phyloP scores from a whole-genome alignment of 2,888 invertebrate species.

The Muscina levida region DNA sequence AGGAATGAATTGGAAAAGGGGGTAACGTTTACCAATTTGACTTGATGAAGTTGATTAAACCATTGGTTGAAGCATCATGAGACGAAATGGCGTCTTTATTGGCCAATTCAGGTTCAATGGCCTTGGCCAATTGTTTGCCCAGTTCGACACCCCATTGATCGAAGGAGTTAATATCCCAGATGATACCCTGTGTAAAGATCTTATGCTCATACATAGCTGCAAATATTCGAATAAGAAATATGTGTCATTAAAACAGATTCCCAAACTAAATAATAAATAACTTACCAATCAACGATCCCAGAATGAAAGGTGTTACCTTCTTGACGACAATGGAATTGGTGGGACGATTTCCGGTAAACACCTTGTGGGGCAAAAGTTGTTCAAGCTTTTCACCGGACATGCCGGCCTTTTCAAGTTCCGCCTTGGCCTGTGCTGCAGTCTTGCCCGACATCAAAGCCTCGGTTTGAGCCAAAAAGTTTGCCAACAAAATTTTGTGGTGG shows the following conservation, averaged over 20 bases:
- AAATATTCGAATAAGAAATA: constrained; percentile 35
- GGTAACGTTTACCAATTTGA: constrained; percentile 80
- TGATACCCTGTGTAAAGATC: constrained; percentile 98
- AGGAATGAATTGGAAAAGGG: background rate
- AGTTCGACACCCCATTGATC: constrained; percentile 99
- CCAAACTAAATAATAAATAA: constrained; percentile 24
- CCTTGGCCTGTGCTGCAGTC: constrained; percentile 83
- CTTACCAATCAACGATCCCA: constrained; percentile 95
- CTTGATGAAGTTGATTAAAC: constrained; percentile 97
- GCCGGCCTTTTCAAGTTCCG: constrained; percentile 90
- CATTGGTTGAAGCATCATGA: constrained; percentile 98
- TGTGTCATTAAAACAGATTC: background rate
- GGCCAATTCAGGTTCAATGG: constrained; percentile 96
- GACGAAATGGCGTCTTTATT: constrained; percentile 83
- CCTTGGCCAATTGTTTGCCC: constrained; percentile 98
- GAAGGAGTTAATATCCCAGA: constrained; percentile 99
- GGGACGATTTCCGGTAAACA: constrained; percentile 97
- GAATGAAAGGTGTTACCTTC: constrained; percentile 94
- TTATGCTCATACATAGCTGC: constrained; percentile 98
- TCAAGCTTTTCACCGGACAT: constrained; percentile 86
- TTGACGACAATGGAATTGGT: constrained; percentile 97
- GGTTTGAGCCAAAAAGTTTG: constrained; percentile 99
- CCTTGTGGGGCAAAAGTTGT: constrained; percentile 95
- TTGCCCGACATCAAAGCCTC: constrained; percentile 96
- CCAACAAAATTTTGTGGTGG: constrained; percentile 96